Evolutionary conservation across 2,113 vertebrate species (phyloP).

Genomic region (Semnornis frantzii): DNA sequence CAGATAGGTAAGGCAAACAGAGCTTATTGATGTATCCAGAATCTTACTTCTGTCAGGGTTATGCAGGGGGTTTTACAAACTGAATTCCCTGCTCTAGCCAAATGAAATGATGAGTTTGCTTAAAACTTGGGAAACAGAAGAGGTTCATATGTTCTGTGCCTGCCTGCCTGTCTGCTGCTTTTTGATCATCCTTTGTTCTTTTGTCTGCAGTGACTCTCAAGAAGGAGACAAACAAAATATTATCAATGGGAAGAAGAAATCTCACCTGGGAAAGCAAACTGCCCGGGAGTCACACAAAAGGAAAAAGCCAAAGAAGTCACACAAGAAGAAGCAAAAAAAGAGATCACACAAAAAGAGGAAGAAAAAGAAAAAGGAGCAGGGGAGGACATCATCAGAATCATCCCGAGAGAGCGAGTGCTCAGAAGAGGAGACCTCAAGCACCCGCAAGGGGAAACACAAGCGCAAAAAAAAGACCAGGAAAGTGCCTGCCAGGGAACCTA

Average conservation of each 20-base stretch:
- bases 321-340: slow-evolving; percentile 91
- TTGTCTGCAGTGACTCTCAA: slow-evolving; percentile 71
- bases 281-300: slow-evolving; percentile 74
- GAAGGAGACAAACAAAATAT: slow-evolving; percentile 61
- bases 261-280: slow-evolving; percentile 69
- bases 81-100: neutral
- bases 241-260: slow-evolving; percentile 78
- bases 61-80: neutral
- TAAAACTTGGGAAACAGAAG: neutral
- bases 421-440: slow-evolving; percentile 57
- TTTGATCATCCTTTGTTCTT: neutral
- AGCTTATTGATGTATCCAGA: neutral
- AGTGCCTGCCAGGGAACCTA: slow-evolving; percentile 71
- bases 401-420: slow-evolving; percentile 74
- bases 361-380: slow-evolving; percentile 79
- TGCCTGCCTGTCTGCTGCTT: neutral
- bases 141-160: neutral
- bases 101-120: neutral
- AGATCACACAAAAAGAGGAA: slow-evolving; percentile 84
- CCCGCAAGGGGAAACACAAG: slow-evolving; percentile 71
- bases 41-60: neutral
- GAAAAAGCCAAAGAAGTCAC: slow-evolving; percentile 87
- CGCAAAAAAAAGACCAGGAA: slow-evolving; percentile 77
- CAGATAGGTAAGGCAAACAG: slow-evolving; percentile 82
- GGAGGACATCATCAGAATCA: slow-evolving; percentile 65